Evolutionary conservation across 2,888 invertebrate genomes (phyloP), one percentile per base, ranked within the genome.

Genomic region (Ypsolopha scabrella): DNA sequence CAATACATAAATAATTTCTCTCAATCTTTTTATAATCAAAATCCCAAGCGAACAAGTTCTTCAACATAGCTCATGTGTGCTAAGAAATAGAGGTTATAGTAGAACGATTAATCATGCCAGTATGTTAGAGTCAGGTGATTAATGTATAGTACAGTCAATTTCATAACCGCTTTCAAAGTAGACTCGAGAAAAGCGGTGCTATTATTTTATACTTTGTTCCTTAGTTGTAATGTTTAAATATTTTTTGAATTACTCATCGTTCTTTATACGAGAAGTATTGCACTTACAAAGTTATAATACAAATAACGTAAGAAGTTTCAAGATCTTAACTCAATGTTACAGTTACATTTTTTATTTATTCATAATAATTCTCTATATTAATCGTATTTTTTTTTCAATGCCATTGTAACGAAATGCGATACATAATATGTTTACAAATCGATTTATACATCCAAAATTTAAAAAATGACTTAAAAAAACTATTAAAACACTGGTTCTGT

Each of bases 121-220:
- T 43, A 43, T 6, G 11, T n/a, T 46, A 35, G 11, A 33, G 11
- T 2, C 46, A 43, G 62, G 63, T 75, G 76, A 78, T 77, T 76
- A 70, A 75, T 75, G 76, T 65, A 24, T 24, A 24, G 63, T 58
- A 53, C 61, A 64, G 68, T 67, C 60, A 60, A 54, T 63, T 65
- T 60, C 61, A 67, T 68, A 64, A 62, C 62, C 60, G 66, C 65
- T 35, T 10, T 46, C 36, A 47, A 47, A 41, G 24, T 49, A n/a
- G 24, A 38, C 9, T 13, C 64, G 68, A 68, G 67, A 64, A 73
- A 71, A 67, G 41, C 61, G 60, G 58, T 58, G 61, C 67, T 65
- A 77, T 78, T 78, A 78, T 77, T 75, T 72, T 67, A 71, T 68
- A 67, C 70, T 77, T 72, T 36, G n/a, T 24, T 24, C 2, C 24